Conservation (phyloP, 1,140 invertebrate genomes). For the Himalopsyche phryganea region DNA sequence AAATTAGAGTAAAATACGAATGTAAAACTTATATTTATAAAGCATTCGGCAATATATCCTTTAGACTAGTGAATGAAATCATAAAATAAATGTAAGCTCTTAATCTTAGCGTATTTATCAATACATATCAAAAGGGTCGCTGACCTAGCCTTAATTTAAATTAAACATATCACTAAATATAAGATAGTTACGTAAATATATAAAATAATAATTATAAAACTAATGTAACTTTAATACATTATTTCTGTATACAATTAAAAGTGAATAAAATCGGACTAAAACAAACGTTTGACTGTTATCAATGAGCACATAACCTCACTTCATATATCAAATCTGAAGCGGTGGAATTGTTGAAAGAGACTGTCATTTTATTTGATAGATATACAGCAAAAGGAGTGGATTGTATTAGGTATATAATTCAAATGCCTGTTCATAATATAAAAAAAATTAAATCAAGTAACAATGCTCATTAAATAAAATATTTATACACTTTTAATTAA, state of each 20-base stretch:
- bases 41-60: too few relatives aligned
- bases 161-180: neutral
- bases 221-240: too few relatives aligned
- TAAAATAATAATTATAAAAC: too few relatives aligned
- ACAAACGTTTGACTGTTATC: neutral
- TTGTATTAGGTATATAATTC: neutral
- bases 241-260: too few relatives aligned
- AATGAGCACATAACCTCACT: neutral
- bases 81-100: conserved; percentile 11
- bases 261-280: too few relatives aligned
- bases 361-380: neutral
- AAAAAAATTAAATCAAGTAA: too few relatives aligned
- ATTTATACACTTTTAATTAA: too few relatives aligned
- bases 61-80: neutral
- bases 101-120: conserved; percentile 4
- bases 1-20: neutral
- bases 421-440: too few relatives aligned
- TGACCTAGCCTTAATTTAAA: conserved; percentile 19
- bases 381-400: conserved; percentile 23
- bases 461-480: too few relatives aligned
- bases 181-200: conserved; percentile 1
- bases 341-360: neutral
- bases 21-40: neutral
- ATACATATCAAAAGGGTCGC: conserved; percentile 28
- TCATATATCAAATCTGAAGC: neutral